phyloP scores from a whole-genome alignment of 1,140 invertebrate species.

The Zeugodacus cucurbitae region DNA sequence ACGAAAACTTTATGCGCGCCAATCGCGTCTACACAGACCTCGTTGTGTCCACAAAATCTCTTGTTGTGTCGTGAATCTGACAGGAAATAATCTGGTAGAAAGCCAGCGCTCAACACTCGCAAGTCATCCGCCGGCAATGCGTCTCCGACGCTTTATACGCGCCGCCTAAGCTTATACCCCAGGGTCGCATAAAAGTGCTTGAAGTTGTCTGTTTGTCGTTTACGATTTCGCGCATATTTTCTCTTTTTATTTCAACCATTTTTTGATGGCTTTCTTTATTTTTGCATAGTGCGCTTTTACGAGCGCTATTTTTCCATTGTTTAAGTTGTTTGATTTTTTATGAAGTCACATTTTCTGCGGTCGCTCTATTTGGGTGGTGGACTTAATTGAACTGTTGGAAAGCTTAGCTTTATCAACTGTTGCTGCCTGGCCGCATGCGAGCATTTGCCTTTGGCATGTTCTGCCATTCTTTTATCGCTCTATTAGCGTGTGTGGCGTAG shows the following conservation, averaged over 20 bases:
- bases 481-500: neutral
- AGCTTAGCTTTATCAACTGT: neutral
- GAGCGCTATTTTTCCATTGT: neutral
- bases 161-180: neutral
- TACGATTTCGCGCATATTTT: neutral
- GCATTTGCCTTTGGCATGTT: neutral
- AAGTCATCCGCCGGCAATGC: neutral
- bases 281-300: neutral
- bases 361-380: neutral
- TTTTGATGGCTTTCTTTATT: neutral
- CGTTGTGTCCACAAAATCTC: neutral
- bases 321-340: neutral
- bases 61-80: neutral
- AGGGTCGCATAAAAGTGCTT: neutral
- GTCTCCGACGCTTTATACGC: neutral
- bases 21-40: neutral
- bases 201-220: neutral
- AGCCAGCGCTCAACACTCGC: neutral
- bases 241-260: neutral
- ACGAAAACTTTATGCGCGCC: neutral
- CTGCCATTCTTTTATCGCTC: neutral
- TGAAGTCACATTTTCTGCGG: neutral
- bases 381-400: neutral
- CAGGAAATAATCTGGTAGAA: too few relatives aligned
- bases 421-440: neutral